Percentiles rank a stretch among this genome's conserved stretches.
Conservation (phyloP, 2,797 vertebrate genomes). For the Malacoraja senta region DNA sequence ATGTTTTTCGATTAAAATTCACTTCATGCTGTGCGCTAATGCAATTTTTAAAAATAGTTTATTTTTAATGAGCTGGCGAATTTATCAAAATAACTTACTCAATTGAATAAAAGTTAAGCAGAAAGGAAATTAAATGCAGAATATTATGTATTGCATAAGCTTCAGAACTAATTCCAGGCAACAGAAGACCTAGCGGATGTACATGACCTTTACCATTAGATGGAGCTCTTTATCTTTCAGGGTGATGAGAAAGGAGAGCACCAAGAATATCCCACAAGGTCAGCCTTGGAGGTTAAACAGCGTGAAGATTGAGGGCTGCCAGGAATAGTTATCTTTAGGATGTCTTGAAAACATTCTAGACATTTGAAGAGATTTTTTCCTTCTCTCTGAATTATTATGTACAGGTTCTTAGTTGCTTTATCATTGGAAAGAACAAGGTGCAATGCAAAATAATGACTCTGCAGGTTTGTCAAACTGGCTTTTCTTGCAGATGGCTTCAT, state of each 20-base stretch:
- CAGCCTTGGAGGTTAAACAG: background rate
- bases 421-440: background rate
- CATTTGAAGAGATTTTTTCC: background rate
- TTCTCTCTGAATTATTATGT: background rate
- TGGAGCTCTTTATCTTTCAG: constrained; percentile 3
- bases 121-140: background rate
- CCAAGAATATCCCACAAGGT: background rate
- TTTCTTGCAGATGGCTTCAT: background rate
- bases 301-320: background rate
- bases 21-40: background rate
- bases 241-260: background rate
- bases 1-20: background rate
- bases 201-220: background rate
- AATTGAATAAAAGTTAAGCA: background rate
- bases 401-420: background rate
- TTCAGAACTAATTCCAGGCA: background rate
- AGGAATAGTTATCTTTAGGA: background rate
- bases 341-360: background rate
- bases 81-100: background rate
- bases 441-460: background rate
- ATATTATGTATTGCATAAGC: background rate
- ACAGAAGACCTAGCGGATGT: too few species aligned
- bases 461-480: background rate
- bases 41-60: background rate
- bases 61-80: background rate